These are phyloP conservation scores for Gymnarchus niloticus DNA, from an alignment of 2,113 vertebrate species.

Conservation along the genomic window DNA sequence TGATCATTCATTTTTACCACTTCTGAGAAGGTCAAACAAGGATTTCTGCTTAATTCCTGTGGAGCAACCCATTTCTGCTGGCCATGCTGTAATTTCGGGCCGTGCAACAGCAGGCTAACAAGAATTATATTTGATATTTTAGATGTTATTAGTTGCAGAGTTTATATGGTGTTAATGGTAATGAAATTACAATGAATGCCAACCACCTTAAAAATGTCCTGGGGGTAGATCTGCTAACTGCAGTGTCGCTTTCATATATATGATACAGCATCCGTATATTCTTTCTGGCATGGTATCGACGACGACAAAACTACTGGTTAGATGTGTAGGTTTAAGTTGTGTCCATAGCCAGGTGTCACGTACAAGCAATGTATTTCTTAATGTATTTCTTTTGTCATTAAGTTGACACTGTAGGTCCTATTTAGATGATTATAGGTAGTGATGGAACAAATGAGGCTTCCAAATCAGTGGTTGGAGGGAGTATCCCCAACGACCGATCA, in stretches of 20 bases:
- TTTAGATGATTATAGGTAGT: too few relatives aligned
- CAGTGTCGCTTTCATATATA: not conserved
- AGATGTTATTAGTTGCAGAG: not conserved
- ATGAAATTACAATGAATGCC: not conserved
- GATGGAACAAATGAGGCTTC: too few relatives aligned
- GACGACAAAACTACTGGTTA: too few relatives aligned
- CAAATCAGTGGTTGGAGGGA: too few relatives aligned
- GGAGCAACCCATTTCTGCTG: not conserved
- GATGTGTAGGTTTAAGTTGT: not conserved
- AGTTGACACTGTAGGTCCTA: not conserved
- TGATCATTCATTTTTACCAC: constrained; percentile 12
- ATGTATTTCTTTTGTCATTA: not conserved
- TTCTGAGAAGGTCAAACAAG: not conserved
- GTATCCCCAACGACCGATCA: too few relatives aligned
- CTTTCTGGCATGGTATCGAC: too few relatives aligned
- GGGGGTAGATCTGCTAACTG: not conserved
- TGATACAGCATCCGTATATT: too few relatives aligned
- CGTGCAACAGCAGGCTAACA: not conserved
- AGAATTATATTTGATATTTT: not conserved
- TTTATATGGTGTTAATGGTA: not conserved
- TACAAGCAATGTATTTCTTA: not conserved
- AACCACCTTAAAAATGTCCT: not conserved
- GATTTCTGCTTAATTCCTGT: not conserved
- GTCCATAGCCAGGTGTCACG: not conserved
- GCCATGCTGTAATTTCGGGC: not conserved